A percentile compares a stretch with the other conserved stretches of the same genome.
These are phyloP conservation scores for Corynorhinus townsendii DNA, from an alignment of 2,113 vertebrate genomes.

Conservation along the genomic window DNA sequence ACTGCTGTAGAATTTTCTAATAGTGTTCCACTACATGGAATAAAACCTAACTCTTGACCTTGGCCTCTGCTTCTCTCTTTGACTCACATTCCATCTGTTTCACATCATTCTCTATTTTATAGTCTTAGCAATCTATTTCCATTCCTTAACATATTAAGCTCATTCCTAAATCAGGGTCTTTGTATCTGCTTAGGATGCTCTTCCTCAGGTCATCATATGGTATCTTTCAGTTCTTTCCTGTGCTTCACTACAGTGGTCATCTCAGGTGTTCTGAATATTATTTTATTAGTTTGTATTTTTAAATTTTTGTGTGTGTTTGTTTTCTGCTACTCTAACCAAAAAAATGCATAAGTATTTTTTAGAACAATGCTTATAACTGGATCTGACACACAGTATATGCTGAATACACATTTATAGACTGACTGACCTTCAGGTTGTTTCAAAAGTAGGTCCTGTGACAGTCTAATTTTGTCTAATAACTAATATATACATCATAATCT, in stretches of 20 bases:
- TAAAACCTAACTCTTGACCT: background rate
- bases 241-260: background rate
- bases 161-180: background rate
- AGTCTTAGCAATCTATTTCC: background rate
- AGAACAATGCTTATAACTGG: background rate
- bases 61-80: background rate
- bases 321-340: background rate
- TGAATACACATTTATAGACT: background rate
- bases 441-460: background rate
- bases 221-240: background rate
- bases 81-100: background rate
- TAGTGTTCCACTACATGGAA: background rate
- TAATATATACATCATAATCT: background rate
- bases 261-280: background rate
- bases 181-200: background rate
- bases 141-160: background rate
- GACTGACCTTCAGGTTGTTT: background rate
- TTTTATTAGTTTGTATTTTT: background rate
- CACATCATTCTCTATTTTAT: background rate
- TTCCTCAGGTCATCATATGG: background rate
- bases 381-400: background rate
- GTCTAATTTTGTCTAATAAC: background rate
- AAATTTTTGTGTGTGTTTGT: background rate
- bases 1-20: background rate
- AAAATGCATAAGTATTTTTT: background rate